Evolutionary conservation across 2,113 vertebrate genomes (phyloP), one percentile per base, ranked within the genome.

Genomic region (Leptosomus discolor): DNA sequence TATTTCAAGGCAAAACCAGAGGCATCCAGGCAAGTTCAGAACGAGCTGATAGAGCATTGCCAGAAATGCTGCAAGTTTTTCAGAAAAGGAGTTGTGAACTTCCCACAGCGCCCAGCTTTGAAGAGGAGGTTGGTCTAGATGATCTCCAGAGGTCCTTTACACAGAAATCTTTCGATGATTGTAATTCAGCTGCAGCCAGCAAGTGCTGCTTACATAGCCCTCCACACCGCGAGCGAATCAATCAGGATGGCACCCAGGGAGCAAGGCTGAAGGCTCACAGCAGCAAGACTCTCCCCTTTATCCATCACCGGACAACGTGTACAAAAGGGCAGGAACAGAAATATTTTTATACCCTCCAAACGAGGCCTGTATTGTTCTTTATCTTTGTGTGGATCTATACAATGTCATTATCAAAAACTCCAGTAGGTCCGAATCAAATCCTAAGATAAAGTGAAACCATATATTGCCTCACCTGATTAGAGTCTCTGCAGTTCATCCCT

Each of bases 101-200:
- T 70, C 57, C 53, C 61, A 48, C 8, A 34, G 84, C 89, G 60
- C n/a, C 30, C 39, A 39, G 39, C 69, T 82, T 22, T 22, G 69
- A 39, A 43, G 60, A 87, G 36, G 34, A 91, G 26, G 51, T 32
- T 64, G 84, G 53, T 75, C 64, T 90, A 34, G 48, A 43, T 78
- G 80, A 94, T 94, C 87, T 95, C 91, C 93, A 92, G 89, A 68
- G 73, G 56, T 75, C 65, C 46, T 73, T 83, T 34, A 64, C 57
- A 18, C 56, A 8, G 69, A 81, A 78, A 91, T 29, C 46, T 56
- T 56, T n/a, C 5, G 0, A 22, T 34, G 78, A 89, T 65, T 91
- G 85, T 92, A 73, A 92, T 88, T 96, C 92, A 90, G 92, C 87
- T 78, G 92, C 92, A 82, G 90, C 76, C 88, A 83, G 83, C 75